These are phyloP conservation scores for Rhinolophus sinicus DNA, from an alignment of 2,113 vertebrate species.

Conservation along the genomic window DNA sequence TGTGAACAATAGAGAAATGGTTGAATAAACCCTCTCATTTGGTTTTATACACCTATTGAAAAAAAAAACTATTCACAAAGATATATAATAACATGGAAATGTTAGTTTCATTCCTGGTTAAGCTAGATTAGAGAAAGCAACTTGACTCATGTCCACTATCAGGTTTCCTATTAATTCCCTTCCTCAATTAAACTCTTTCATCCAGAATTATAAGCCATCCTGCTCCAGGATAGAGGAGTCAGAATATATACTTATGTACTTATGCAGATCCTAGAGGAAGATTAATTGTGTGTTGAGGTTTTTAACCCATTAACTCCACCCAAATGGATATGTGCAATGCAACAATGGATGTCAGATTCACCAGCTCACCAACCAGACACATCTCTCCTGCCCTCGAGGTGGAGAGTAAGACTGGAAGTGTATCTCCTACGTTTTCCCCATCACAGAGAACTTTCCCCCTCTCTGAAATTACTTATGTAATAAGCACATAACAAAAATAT, in stretches of 20 bases:
- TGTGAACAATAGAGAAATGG: background rate
- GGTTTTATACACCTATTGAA: background rate
- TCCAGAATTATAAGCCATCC: background rate
- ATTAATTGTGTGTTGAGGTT: background rate
- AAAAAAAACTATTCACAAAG: background rate
- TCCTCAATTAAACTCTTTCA: constrained; percentile 2
- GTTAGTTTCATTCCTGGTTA: background rate
- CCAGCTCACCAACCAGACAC: background rate
- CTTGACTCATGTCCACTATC: background rate
- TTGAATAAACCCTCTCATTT: background rate
- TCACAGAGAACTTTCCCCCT: background rate
- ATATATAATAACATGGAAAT: background rate
- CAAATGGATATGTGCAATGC: background rate
- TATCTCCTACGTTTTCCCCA: background rate
- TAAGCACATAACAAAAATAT: background rate
- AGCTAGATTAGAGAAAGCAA: background rate
- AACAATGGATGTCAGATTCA: background rate
- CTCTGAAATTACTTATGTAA: background rate
- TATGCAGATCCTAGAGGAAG: background rate
- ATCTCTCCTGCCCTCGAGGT: background rate
- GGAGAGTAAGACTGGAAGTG: background rate
- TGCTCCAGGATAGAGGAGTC: background rate
- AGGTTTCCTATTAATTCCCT: constrained; percentile 33
- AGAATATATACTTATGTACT: background rate
- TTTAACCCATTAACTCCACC: background rate